Evolutionary conservation across 1,140 invertebrate species (phyloP).

Genomic region (Ganaspis sp.): DNA sequence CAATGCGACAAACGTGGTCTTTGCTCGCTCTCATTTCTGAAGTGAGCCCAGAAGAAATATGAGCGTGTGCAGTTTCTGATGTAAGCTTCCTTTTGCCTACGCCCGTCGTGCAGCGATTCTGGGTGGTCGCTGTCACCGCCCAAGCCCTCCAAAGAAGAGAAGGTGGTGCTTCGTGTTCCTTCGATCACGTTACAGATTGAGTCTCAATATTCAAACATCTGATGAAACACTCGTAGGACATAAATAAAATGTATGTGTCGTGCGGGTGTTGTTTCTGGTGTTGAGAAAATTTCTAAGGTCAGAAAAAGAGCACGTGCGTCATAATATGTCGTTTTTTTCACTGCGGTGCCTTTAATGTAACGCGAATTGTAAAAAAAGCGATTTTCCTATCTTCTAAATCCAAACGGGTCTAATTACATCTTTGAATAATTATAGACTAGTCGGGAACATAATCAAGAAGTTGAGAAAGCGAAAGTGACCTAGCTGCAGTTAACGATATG

Average conservation of each 20-base stretch:
- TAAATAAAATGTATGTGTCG: no score
- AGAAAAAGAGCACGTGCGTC: constrained; percentile 35
- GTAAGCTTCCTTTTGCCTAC: constrained; percentile 65
- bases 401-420: not conserved
- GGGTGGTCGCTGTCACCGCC: constrained; percentile 74
- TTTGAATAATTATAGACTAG: constrained; percentile 25
- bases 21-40: constrained; percentile 52
- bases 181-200: constrained; percentile 51
- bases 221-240: not conserved
- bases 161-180: not conserved
- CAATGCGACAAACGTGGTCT: not conserved
- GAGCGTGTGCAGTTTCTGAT: constrained; percentile 62
- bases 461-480: constrained; percentile 21
- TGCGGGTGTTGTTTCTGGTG: no score
- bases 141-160: constrained; percentile 44
- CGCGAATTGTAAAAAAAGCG: not conserved
- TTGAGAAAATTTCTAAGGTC: not conserved
- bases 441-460: constrained; percentile 18
- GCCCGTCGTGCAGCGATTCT: constrained; percentile 67
- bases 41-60: constrained; percentile 71
- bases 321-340: not conserved
- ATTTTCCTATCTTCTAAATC: not conserved
- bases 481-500: constrained; percentile 14
- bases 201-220: not conserved
- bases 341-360: not conserved